Percentiles rank a stretch among this genome's conserved stretches.
These are phyloP conservation scores for Zeus faber DNA, from an alignment of 2,113 vertebrate species.

Conservation along the genomic window DNA sequence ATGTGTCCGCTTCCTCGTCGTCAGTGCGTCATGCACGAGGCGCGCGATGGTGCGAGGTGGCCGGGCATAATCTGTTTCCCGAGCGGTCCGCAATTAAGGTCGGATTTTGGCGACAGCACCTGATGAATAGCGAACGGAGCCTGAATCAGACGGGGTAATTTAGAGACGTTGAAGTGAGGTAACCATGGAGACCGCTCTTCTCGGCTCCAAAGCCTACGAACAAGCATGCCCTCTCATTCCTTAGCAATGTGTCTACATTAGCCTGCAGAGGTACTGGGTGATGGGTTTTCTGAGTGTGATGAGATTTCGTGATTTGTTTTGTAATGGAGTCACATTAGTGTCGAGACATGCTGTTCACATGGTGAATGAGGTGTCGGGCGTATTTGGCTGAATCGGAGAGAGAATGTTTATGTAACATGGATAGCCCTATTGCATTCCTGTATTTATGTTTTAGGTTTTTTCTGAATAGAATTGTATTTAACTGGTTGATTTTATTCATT, in stretches of 20 bases:
- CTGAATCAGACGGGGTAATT: neutral
- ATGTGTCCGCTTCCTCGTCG: no score
- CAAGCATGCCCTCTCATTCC: conserved; percentile 2
- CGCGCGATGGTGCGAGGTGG: no score
- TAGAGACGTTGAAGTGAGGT: conserved; percentile 4
- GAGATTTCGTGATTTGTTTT: neutral
- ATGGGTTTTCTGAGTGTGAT: conserved; percentile 1
- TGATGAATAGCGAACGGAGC: conserved; percentile 10
- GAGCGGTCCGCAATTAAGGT: conserved; percentile 3
- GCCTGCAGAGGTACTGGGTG: neutral
- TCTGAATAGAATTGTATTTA: no score
- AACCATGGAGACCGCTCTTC: conserved; percentile 19
- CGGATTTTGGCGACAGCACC: conserved; percentile 7
- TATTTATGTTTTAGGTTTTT: no score
- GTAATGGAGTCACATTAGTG: neutral
- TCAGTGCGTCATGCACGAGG: no score
- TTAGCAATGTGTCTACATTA: neutral
- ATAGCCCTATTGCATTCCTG: no score
- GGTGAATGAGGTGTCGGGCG: neutral
- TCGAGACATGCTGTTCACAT: neutral
- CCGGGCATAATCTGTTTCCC: neutral
- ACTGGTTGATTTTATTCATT: no score
- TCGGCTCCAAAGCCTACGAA: conserved; percentile 2
- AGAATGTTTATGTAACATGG: no score
- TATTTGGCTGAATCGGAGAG: no score